A percentile compares a stretch with the other conserved stretches of the same genome.
Evolutionary conservation across 2,113 vertebrate species (phyloP).

Genomic region (Pseudonaja textilis): DNA sequence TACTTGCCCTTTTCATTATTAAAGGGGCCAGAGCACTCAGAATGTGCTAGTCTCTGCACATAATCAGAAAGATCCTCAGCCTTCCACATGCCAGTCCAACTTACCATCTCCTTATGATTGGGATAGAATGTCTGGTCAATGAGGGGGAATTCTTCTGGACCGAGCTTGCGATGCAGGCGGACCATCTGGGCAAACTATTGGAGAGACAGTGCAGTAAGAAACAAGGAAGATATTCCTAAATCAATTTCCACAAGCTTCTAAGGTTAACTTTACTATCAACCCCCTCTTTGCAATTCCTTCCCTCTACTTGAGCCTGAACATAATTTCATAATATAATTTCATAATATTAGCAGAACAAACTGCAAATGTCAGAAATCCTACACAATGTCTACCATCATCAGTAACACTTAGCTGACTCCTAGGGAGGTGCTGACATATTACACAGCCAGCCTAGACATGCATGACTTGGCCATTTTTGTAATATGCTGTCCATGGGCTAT

Average conservation of each 20-base stretch:
- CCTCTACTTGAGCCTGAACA: background rate
- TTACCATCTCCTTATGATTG: conserved; percentile 92
- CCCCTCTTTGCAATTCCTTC: background rate
- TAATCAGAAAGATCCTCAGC: background rate
- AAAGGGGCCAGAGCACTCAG: background rate
- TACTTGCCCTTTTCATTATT: background rate
- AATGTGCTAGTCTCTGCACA: background rate
- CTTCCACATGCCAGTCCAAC: conserved; percentile 39
- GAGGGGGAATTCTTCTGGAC: conserved; percentile 86
- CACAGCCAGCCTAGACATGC: background rate
- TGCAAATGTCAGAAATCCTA: background rate
- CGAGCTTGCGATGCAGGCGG: conserved; percentile 81
- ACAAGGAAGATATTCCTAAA: background rate
- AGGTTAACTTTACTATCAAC: background rate
- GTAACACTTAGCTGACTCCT: background rate
- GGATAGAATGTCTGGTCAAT: conserved; percentile 92
- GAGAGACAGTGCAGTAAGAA: conserved; percentile 9
- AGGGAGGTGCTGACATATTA: background rate
- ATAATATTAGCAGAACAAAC: background rate
- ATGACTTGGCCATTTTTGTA: background rate
- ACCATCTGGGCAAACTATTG: conserved; percentile 88
- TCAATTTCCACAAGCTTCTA: background rate
- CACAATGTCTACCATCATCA: background rate
- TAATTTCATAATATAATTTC: no score
- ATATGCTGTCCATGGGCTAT: background rate